A percentile compares a stretch with the other conserved stretches of the same genome.
Evolutionary conservation across 2,113 vertebrate genomes (phyloP).

Genomic region (Amia ocellicauda): DNA sequence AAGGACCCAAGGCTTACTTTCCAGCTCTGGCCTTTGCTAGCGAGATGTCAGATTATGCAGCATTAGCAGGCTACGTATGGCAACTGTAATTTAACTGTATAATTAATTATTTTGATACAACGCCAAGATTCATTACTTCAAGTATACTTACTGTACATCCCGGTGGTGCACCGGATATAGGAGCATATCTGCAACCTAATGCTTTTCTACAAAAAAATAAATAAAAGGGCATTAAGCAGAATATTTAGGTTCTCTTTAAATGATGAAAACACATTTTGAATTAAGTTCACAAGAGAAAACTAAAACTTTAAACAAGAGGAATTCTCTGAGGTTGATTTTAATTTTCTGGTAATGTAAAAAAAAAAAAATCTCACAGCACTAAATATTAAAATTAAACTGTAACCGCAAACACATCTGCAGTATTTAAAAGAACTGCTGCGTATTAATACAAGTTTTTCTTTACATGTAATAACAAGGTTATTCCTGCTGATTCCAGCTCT

Average conservation of each 20-base stretch:
- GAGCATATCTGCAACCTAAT: not conserved
- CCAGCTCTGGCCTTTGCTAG: not conserved
- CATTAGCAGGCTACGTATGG: constrained; percentile 25
- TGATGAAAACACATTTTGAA: too few species aligned
- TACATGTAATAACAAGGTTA: too few species aligned
- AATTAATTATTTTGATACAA: constrained; percentile 31
- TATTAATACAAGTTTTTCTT: too few species aligned
- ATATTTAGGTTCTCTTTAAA: too few species aligned
- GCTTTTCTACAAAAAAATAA: not conserved
- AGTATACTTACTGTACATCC: not conserved
- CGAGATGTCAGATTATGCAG: constrained; percentile 35
- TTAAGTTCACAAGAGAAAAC: too few species aligned
- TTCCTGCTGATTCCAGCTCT: too few species aligned
- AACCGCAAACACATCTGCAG: too few species aligned
- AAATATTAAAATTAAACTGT: too few species aligned
- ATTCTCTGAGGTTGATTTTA: too few species aligned
- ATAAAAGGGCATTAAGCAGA: not conserved
- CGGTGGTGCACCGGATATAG: not conserved
- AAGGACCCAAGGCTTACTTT: constrained; percentile 17
- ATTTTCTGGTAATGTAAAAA: too few species aligned
- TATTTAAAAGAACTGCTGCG: not conserved
- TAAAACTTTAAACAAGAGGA: too few species aligned
- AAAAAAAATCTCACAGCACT: too few species aligned
- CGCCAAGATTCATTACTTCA: constrained; percentile 24
- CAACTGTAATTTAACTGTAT: constrained; percentile 18